phyloP scores from a whole-genome alignment of 1,140 invertebrate species.

The Zaprionus inermis region DNA sequence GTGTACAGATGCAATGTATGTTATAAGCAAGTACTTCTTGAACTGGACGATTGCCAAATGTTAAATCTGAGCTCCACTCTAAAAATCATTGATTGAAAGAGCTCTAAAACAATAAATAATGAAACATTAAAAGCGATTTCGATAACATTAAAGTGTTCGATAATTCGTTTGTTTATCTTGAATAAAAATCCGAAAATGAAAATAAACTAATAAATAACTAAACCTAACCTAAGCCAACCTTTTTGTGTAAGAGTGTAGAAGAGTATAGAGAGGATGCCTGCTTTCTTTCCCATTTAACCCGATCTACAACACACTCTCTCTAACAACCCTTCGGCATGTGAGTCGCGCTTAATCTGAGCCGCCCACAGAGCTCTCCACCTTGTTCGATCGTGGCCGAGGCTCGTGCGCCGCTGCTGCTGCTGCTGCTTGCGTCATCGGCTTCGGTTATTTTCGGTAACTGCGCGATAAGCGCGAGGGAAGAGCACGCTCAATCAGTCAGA shows the following conservation, averaged over 20 bases:
- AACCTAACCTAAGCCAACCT: too few relatives aligned
- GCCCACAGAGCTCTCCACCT: not conserved
- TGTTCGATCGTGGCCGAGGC: not conserved
- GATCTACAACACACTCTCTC: not conserved
- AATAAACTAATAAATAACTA: too few relatives aligned
- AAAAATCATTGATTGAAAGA: not conserved
- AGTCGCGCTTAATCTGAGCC: not conserved
- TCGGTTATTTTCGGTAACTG: not conserved
- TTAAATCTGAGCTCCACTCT: not conserved
- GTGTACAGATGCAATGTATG: not conserved
- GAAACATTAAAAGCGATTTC: not conserved
- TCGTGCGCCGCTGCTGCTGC: not conserved
- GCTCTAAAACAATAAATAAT: not conserved
- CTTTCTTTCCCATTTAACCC: not conserved
- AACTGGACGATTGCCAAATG: not conserved
- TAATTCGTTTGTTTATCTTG: too few relatives aligned
- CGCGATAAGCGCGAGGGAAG: conserved; percentile 63
- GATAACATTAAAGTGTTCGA: not conserved
- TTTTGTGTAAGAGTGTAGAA: too few relatives aligned
- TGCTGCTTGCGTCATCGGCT: conserved; percentile 1
- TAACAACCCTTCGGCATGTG: not conserved
- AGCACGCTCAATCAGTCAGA: conserved; percentile 57
- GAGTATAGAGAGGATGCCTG: too few relatives aligned
- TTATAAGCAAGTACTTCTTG: not conserved
- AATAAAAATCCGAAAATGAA: too few relatives aligned